These are phyloP conservation scores for Timema podura DNA, from an alignment of 2,888 invertebrate genomes.

Conservation along the genomic window DNA sequence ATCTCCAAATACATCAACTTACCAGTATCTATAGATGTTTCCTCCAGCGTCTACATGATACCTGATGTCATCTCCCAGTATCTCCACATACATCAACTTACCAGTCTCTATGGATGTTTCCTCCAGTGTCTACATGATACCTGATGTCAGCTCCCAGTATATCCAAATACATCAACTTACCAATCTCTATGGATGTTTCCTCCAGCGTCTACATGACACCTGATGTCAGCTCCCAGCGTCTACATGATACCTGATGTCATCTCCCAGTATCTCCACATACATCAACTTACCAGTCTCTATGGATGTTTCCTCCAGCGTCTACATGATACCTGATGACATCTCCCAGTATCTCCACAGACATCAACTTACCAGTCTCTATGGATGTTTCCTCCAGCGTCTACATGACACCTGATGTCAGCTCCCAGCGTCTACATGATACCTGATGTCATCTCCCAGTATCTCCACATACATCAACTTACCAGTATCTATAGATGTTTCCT, in stretches of 20 bases:
- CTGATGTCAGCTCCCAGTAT: constrained; percentile 77
- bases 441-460: too few species aligned
- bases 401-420: constrained; percentile 71
- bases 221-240: constrained; percentile 74
- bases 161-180: constrained; percentile 44
- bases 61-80: constrained; percentile 74
- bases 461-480: constrained; percentile 48
- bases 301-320: constrained; percentile 57
- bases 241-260: constrained; percentile 17
- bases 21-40: constrained; percentile 66
- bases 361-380: constrained; percentile 62
- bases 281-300: constrained; percentile 61
- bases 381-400: constrained; percentile 57
- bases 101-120: constrained; percentile 65
- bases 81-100: constrained; percentile 43
- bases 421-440: too few species aligned
- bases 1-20: constrained; percentile 45
- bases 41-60: constrained; percentile 65
- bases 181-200: constrained; percentile 64
- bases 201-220: constrained; percentile 64
- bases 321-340: constrained; percentile 73
- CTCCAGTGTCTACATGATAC: constrained; percentile 64
- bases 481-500: constrained; percentile 61
- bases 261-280: neutral
- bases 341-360: constrained; percentile 59